These are phyloP conservation scores for Ctenodactylus gundi DNA, from an alignment of 2,113 vertebrate species.

Conservation along the genomic window DNA sequence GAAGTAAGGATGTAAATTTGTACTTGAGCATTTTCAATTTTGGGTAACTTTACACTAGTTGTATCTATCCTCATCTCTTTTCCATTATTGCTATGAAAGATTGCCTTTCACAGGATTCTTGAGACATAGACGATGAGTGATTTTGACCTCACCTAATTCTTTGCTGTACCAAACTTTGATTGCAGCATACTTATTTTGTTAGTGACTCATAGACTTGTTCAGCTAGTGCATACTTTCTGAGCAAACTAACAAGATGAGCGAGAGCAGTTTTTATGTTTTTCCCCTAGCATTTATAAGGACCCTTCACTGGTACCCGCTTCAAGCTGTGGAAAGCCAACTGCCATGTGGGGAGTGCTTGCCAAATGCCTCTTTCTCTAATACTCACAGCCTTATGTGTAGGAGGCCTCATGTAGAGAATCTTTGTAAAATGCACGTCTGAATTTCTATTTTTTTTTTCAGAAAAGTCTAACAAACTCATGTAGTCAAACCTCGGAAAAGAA, in stretches of 20 bases:
- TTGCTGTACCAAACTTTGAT: constrained; percentile 17
- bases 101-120: neutral
- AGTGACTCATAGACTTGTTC: neutral
- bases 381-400: constrained; percentile 30
- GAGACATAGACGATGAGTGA: neutral
- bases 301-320: neutral
- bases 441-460: constrained; percentile 54
- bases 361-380: constrained; percentile 24
- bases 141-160: neutral
- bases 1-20: neutral
- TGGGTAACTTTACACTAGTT: neutral
- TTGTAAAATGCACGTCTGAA: constrained; percentile 45
- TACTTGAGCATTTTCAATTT: neutral
- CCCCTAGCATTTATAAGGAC: neutral
- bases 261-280: neutral
- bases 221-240: neutral
- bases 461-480: constrained; percentile 28
- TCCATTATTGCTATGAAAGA: neutral
- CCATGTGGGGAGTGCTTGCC: constrained; percentile 12
- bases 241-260: neutral
- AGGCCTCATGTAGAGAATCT: constrained; percentile 27
- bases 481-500: constrained; percentile 27
- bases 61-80: neutral
- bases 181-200: neutral
- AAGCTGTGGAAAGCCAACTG: neutral